Evolutionary conservation across 2,113 vertebrate species (phyloP).

Genomic region (Rattus norvegicus): GRCr8 NC_086028.1:30123501-30124000

Average conservation of each 20-base stretch:
- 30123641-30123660: background rate
- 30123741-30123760: background rate
- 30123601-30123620: background rate
- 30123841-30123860: background rate
- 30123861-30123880: background rate
- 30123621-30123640: background rate
- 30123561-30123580: background rate
- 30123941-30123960: background rate
- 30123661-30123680: background rate
- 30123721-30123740: background rate
- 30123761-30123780: background rate
- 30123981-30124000: background rate
- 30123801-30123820: background rate
- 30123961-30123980: background rate
- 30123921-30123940: background rate
- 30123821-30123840: background rate
- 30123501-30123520: background rate
- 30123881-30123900: background rate
- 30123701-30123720: background rate
- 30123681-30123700: background rate
- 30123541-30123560: background rate
- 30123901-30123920: background rate
- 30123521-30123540: background rate
- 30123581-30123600: background rate
- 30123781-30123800: background rate